A percentile compares a stretch with the other conserved stretches of the same genome.
phyloP scores from a whole-genome alignment of 2,113 vertebrate genomes.

The Mormyrus iriodes region DNA sequence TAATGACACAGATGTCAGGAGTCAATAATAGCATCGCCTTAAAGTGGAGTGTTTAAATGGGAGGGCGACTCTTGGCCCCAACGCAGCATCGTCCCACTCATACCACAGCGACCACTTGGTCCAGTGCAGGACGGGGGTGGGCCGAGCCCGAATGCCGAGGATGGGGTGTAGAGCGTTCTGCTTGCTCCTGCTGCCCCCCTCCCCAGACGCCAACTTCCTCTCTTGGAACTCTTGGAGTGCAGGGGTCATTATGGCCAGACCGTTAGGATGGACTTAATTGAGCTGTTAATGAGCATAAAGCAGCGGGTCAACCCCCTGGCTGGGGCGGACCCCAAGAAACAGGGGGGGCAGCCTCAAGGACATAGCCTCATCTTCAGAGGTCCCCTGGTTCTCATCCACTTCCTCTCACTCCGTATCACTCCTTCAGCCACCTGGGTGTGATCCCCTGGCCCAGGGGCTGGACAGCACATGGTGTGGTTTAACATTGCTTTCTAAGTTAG shows the following conservation, averaged over 20 bases:
- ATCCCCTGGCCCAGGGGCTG: too few relatives aligned
- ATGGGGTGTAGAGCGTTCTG: not conserved
- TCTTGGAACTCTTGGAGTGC: conserved; percentile 40
- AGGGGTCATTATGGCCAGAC: conserved; percentile 55
- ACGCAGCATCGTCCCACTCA: not conserved
- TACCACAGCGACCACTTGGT: not conserved
- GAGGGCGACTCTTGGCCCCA: not conserved
- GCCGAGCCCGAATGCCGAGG: not conserved
- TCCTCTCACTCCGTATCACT: not conserved
- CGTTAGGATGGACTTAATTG: conserved; percentile 58
- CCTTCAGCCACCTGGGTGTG: too few relatives aligned
- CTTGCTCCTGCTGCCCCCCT: not conserved
- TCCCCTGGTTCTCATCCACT: not conserved
- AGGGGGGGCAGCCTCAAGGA: not conserved
- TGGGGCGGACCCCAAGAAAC: conserved; percentile 15
- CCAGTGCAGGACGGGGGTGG: not conserved
- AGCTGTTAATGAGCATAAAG: conserved; percentile 75
- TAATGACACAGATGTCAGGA: not conserved
- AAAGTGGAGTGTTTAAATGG: not conserved
- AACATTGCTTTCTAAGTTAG: too few relatives aligned
- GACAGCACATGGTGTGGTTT: too few relatives aligned
- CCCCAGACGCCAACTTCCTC: conserved; percentile 18
- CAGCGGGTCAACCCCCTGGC: conserved; percentile 64
- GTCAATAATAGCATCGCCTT: not conserved
- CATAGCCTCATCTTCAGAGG: not conserved